A percentile compares a stretch with the other conserved stretches of the same genome.
Conservation (phyloP, 2,113 vertebrate species). For the Atherinomorus stipes region DNA sequence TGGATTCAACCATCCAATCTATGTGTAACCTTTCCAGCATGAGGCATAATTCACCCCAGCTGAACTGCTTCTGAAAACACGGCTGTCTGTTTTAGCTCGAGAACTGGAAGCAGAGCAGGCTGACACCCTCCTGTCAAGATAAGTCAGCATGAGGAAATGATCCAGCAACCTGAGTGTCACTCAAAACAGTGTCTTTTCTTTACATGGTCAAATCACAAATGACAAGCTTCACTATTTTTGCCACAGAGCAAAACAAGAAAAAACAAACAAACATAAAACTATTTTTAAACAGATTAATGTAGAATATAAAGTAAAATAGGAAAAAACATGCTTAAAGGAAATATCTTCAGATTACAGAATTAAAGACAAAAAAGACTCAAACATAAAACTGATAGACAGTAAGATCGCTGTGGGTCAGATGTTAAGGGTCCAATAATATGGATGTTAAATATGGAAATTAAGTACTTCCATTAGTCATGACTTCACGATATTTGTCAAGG, state of each 20-base stretch:
- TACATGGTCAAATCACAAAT: neutral
- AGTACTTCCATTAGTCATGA: neutral
- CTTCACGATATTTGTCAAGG: neutral
- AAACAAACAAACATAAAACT: neutral
- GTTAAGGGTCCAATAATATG: neutral
- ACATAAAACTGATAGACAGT: no score
- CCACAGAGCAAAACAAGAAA: neutral
- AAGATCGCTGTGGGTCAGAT: neutral
- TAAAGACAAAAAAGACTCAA: neutral
- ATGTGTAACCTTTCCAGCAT: neutral
- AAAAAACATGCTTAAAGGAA: neutral
- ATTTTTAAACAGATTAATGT: no score
- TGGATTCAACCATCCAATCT: neutral
- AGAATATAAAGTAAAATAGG: neutral
- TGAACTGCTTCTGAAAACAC: neutral
- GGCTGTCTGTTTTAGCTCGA: constrained; percentile 31
- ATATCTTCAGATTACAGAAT: no score
- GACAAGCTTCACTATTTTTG: neutral
- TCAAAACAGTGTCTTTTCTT: neutral
- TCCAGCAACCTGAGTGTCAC: constrained; percentile 18
- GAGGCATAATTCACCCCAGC: constrained; percentile 4
- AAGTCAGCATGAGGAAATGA: constrained; percentile 64
- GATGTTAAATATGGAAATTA: neutral
- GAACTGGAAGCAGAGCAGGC: neutral
- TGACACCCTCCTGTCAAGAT: constrained; percentile 32